Conservation (phyloP, 1,140 invertebrate genomes). For the Rhagoletis pomonella region DNA sequence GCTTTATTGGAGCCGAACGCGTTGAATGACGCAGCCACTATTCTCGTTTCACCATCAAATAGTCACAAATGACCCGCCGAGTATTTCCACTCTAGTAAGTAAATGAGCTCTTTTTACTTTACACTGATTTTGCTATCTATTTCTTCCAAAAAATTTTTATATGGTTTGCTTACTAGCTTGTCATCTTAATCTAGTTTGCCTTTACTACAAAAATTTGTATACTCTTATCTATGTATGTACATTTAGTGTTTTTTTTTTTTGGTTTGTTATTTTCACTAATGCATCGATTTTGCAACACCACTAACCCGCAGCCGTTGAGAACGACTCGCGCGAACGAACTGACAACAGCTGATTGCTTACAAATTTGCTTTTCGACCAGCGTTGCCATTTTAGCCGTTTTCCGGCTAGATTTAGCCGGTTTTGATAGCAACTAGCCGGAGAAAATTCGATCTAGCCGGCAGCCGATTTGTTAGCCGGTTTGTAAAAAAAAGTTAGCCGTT, state of each 20-base stretch:
- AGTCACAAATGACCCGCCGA: background rate
- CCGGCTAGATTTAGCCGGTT: no score
- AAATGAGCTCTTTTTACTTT: background rate
- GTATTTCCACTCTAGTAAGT: background rate
- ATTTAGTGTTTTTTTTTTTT: background rate
- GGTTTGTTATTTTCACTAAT: background rate
- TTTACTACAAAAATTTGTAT: background rate
- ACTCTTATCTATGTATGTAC: no score
- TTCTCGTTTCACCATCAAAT: background rate
- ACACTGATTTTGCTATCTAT: background rate
- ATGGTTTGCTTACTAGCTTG: no score
- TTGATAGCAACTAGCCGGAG: no score
- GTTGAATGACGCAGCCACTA: background rate
- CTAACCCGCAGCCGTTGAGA: background rate
- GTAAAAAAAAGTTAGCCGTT: no score
- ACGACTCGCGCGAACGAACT: conserved; percentile 34
- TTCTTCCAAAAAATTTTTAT: no score
- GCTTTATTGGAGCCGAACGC: background rate
- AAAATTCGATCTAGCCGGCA: no score
- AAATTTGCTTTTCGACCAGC: conserved; percentile 2
- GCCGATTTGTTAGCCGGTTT: no score
- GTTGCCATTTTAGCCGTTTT: no score
- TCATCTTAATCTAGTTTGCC: background rate
- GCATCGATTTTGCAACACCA: background rate
- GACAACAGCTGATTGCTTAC: conserved; percentile 45